Conservation (phyloP, 2,888 invertebrate genomes). For the Conomelus anceps region DNA sequence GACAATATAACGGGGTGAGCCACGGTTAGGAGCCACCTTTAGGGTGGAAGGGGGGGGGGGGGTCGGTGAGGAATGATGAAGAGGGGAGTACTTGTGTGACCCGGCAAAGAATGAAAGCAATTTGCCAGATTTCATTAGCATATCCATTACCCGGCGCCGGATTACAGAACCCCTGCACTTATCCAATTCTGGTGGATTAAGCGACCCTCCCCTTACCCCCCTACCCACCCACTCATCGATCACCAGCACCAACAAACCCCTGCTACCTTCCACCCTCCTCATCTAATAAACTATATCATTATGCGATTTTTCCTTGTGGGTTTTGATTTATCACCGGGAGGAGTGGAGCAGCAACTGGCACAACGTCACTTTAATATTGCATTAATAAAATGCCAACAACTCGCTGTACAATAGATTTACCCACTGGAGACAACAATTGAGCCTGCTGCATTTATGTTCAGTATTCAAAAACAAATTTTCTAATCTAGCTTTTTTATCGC, state of each 20-base stretch:
- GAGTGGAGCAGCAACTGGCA: neutral
- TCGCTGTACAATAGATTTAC: neutral
- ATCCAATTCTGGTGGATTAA: neutral
- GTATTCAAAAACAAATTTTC: neutral
- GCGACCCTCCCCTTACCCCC: no score
- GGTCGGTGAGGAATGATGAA: neutral
- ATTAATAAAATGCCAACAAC: neutral
- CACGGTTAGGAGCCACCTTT: neutral
- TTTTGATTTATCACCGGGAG: neutral
- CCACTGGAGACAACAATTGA: neutral
- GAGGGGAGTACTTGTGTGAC: neutral
- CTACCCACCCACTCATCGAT: no score
- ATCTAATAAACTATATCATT: neutral
- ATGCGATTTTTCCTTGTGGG: neutral
- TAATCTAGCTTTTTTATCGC: neutral
- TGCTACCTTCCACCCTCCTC: neutral
- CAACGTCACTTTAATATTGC: neutral
- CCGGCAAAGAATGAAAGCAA: constrained; percentile 11
- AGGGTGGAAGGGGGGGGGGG: neutral
- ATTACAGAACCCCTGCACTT: neutral
- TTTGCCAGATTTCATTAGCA: constrained; percentile 44
- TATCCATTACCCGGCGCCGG: constrained; percentile 22
- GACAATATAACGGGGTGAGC: neutral
- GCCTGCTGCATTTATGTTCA: neutral
- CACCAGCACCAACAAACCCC: no score